Evolutionary conservation across 2,797 vertebrate genomes (phyloP), one percentile per base, ranked within the genome.

Genomic region (Oreonectes daqikongensis): DNA sequence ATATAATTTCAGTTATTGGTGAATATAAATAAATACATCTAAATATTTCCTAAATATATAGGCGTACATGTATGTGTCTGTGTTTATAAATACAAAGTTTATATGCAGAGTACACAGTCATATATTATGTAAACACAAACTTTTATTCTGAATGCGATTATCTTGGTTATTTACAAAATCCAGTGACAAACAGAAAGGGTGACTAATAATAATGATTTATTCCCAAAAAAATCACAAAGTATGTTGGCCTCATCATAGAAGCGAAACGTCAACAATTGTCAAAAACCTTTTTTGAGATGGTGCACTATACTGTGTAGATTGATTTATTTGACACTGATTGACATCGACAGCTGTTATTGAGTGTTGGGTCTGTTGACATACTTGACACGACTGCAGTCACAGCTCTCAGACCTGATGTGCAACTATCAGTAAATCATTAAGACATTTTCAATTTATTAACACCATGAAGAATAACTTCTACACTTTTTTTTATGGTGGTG

Each of bases 281-380:
- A 18, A 38, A 38, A 72, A 63, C 6, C 15, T 42, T 26, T 70
- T n/a, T n/a, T 1, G 20, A 53, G 59, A 30, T 14, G 35, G 15
- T 53, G 17, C 35, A 55, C 30, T 40, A 50, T 38, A 52, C 5
- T 35, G 28, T 52, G 20, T 35, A 11, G 24, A 6, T 17, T 11
- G 40, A 30, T 18, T 11, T 53, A 22, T 20, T 46, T 70, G 30
- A 50, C 68, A 53, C 38, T 64, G 57, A 60, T 32, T 60, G 32
- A 71, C 50, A 40, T 71, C 53, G 57, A 69, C 66, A 77, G 67
- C 18, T 57, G 48, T 42, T 65, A 57, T 71, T 55, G 48, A 65
- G 18, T 55, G 48, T 30, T 74, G 71, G 3, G 15, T 50, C 61
- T 74, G 48, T 74, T 74, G 72, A 26, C 61, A 66, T 53, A 61